These are phyloP conservation scores for Heliconius eleuchia DNA, from an alignment of 1,140 invertebrate species.

Conservation along the genomic window DNA sequence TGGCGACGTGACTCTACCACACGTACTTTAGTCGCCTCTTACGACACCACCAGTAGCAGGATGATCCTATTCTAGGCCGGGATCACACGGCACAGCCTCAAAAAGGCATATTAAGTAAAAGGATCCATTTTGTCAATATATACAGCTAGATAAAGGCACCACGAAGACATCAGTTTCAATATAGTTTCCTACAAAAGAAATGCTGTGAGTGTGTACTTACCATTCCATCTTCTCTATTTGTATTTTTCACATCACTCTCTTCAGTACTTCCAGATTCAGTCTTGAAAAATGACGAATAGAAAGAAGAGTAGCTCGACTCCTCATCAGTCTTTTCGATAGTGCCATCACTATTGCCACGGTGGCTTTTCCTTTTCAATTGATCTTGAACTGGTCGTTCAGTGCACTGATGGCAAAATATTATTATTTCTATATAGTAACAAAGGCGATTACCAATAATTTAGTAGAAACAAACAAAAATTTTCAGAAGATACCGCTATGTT, in stretches of 20 bases:
- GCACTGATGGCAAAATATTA: conserved; percentile 46
- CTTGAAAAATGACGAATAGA: conserved; percentile 82
- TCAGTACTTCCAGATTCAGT: conserved; percentile 75
- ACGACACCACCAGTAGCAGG: no score
- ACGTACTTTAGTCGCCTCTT: no score
- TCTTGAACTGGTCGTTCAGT: conserved; percentile 26
- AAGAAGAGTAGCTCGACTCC: conserved; percentile 81
- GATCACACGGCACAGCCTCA: no score
- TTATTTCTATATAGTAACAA: conserved; percentile 15
- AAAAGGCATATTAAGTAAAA: no score
- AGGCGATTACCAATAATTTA: not conserved
- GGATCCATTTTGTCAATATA: no score
- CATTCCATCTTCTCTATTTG: conserved; percentile 29
- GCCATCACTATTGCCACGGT: conserved; percentile 47
- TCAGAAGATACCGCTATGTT: not conserved
- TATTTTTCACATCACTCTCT: conserved; percentile 54
- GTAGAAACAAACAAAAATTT: not conserved
- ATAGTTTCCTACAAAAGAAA: no score
- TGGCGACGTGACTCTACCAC: no score
- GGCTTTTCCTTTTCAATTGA: conserved; percentile 20
- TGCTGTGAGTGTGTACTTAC: conserved; percentile 21
- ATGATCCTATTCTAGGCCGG: no score
- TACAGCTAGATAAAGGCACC: no score
- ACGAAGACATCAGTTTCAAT: no score
- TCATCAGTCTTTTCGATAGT: conserved; percentile 67